phyloP scores from a whole-genome alignment of 1,140 invertebrate species.

The Trinorchestia longiramus region DNA sequence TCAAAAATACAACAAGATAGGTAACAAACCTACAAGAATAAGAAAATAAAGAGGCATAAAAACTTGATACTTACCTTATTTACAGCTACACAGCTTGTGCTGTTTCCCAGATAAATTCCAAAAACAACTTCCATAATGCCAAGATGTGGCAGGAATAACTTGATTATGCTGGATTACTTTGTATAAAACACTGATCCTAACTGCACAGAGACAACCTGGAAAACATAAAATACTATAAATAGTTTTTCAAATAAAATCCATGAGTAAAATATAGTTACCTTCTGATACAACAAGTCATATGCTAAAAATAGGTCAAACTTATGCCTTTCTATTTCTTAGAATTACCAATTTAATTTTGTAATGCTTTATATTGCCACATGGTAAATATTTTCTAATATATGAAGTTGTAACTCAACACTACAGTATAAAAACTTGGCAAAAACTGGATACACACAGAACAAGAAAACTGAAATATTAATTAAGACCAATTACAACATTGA shows the following conservation, averaged over 20 bases:
- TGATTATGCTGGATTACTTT: background rate
- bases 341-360: background rate
- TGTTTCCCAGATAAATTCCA: constrained; percentile 31
- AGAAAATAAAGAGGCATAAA: background rate
- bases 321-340: background rate
- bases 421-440: background rate
- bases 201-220: background rate
- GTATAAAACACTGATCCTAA: background rate
- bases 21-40: background rate
- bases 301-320: background rate
- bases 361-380: too few species aligned
- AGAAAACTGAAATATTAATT: too few species aligned
- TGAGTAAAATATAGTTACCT: background rate
- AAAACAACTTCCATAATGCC: background rate
- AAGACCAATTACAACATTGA: too few species aligned
- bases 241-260: background rate
- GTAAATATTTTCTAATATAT: background rate
- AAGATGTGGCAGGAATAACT: background rate
- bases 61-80: background rate
- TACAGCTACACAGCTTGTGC: background rate
- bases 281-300: background rate
- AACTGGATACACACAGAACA: background rate
- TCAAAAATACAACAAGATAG: too few species aligned
- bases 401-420: background rate
- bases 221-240: background rate